These are phyloP conservation scores for Megatriorchis doriae DNA, from an alignment of 2,113 vertebrate genomes.

Conservation along the genomic window DNA sequence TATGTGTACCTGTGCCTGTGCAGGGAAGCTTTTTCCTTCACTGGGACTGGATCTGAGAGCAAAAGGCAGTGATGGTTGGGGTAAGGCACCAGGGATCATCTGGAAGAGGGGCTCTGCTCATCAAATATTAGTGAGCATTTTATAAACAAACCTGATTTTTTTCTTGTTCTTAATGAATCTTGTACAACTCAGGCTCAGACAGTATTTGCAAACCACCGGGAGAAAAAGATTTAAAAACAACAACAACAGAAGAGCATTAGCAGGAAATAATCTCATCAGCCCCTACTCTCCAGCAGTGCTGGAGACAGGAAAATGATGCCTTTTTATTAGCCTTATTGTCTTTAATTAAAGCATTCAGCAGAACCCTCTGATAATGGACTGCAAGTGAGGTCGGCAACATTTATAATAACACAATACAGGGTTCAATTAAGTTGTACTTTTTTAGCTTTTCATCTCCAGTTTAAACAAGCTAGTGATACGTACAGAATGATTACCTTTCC, in stretches of 20 bases:
- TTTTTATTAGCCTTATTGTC: constrained; percentile 76
- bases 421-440: constrained; percentile 69
- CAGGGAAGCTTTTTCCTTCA: neutral
- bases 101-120: neutral
- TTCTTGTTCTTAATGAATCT: constrained; percentile 22
- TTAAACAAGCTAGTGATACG: constrained; percentile 62
- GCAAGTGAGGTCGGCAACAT: constrained; percentile 61
- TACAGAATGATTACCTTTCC: constrained; percentile 36
- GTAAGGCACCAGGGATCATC: neutral
- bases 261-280: constrained; percentile 68
- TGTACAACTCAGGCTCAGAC: constrained; percentile 1
- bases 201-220: constrained; percentile 62
- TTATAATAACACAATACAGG: constrained; percentile 67
- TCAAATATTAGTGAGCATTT: neutral
- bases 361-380: constrained; percentile 67
- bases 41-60: neutral
- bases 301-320: constrained; percentile 71
- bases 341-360: constrained; percentile 74
- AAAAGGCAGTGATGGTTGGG: neutral
- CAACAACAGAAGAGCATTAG: constrained; percentile 62
- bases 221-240: constrained; percentile 45
- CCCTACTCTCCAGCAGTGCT: constrained; percentile 63
- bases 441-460: constrained; percentile 60
- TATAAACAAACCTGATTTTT: neutral
- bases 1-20: neutral